Evolutionary conservation across 2,113 vertebrate genomes (phyloP).

Genomic region (Steatornis caripensis): DNA sequence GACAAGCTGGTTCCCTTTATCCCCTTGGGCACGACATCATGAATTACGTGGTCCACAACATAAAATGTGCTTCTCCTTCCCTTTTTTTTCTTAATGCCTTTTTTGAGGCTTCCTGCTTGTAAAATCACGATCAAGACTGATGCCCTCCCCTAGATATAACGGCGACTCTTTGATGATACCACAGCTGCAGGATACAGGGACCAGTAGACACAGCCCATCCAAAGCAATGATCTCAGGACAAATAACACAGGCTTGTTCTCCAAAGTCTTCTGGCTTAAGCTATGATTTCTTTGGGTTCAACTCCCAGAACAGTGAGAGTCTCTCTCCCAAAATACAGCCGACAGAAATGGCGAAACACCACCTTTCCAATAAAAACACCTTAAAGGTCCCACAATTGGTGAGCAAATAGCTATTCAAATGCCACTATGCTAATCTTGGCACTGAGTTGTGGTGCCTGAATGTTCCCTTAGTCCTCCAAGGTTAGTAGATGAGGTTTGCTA

Average conservation of each 20-base stretch:
- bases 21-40: accelerated
- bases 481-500: not conserved
- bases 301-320: not conserved
- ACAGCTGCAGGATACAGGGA: not conserved
- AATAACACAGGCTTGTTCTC: not conserved
- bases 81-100: not conserved
- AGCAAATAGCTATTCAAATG: not conserved
- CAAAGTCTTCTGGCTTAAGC: not conserved
- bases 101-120: not conserved
- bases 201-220: accelerated
- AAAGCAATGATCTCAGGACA: not conserved
- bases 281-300: not conserved
- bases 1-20: not conserved
- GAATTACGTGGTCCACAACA: not conserved
- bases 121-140: not conserved
- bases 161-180: not conserved
- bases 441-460: not conserved
- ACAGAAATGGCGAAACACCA: not conserved
- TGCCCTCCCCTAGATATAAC: not conserved
- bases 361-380: not conserved
- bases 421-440: not conserved
- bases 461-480: not conserved
- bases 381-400: not conserved
- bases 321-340: not conserved
- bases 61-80: not conserved